A percentile compares a stretch with the other conserved stretches of the same genome.
Evolutionary conservation across 1,140 invertebrate species (phyloP).

Genomic region (Atopsyche davidsoni): DNA sequence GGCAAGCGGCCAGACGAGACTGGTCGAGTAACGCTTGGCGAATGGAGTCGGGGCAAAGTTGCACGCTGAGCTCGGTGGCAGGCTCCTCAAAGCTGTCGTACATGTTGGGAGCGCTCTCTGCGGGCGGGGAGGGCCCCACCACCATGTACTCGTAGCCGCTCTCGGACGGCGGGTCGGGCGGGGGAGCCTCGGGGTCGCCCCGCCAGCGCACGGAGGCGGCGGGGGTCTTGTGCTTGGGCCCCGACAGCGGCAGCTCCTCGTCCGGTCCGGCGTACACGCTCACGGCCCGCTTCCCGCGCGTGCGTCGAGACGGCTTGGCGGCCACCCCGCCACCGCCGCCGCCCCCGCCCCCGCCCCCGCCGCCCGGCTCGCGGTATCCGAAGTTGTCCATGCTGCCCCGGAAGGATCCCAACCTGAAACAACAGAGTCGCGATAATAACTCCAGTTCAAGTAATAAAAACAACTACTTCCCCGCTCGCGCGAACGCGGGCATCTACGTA

Average conservation of each 20-base stretch:
- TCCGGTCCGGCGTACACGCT: slow-evolving; percentile 34
- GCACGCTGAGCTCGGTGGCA: slow-evolving; percentile 61
- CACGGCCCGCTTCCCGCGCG: slow-evolving; percentile 34
- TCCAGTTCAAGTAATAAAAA: too few species aligned
- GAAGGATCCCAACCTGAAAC: too few species aligned
- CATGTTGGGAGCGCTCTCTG: slow-evolving; percentile 67
- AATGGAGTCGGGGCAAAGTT: slow-evolving; percentile 67
- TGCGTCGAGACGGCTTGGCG: slow-evolving; percentile 30
- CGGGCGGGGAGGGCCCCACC: slow-evolving; percentile 63
- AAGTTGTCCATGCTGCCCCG: slow-evolving; percentile 43
- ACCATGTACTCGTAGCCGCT: slow-evolving; percentile 66
- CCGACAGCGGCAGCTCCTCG: slow-evolving; percentile 36
- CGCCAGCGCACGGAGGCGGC: slow-evolving; percentile 41
- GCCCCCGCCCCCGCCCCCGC: slow-evolving; percentile 32
- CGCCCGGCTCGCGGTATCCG: slow-evolving; percentile 38
- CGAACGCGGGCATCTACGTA: too few species aligned
- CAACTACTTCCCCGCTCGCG: too few species aligned
- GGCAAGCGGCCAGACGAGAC: slow-evolving; percentile 58
- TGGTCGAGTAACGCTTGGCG: slow-evolving; percentile 64
- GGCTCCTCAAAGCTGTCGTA: slow-evolving; percentile 69
- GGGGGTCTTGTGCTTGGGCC: slow-evolving; percentile 36
- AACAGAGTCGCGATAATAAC: too few species aligned
- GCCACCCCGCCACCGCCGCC: slow-evolving; percentile 33
- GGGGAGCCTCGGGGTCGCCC: slow-evolving; percentile 52
- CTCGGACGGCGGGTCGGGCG: slow-evolving; percentile 57